These are phyloP conservation scores for Engraulis encrasicolus DNA, from an alignment of 2,113 vertebrate genomes.

Conservation along the genomic window DNA sequence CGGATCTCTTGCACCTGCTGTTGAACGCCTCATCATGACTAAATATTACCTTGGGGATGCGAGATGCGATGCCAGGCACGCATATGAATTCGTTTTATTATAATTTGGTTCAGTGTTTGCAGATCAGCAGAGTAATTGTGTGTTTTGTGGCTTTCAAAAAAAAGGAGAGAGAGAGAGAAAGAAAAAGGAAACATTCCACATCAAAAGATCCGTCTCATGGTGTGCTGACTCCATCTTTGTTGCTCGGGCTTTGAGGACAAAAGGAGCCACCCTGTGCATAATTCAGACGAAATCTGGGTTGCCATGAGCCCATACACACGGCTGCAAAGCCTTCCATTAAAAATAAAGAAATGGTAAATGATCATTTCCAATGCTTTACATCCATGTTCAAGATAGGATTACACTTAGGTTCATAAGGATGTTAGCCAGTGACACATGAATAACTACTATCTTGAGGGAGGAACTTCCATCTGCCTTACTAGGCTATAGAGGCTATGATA, in stretches of 20 bases:
- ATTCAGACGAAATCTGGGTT: not conserved
- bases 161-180: not conserved
- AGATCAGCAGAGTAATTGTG: not conserved
- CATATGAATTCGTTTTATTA: not conserved
- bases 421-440: no score
- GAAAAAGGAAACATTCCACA: not conserved
- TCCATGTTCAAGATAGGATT: not conserved
- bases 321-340: not conserved
- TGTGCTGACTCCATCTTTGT: not conserved
- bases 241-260: not conserved
- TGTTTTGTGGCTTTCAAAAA: not conserved
- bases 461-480: no score
- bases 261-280: not conserved
- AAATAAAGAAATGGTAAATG: not conserved
- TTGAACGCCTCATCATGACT: not conserved
- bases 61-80: not conserved
- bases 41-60: not conserved
- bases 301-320: not conserved
- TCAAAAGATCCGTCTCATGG: not conserved
- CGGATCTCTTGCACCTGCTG: not conserved
- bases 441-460: no score
- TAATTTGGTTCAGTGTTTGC: not conserved
- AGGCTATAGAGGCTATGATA: no score
- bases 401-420: no score
- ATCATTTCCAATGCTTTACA: not conserved